These are phyloP conservation scores for Acanthosepion pharaonis DNA, from an alignment of 2,888 invertebrate species.

Conservation along the genomic window DNA sequence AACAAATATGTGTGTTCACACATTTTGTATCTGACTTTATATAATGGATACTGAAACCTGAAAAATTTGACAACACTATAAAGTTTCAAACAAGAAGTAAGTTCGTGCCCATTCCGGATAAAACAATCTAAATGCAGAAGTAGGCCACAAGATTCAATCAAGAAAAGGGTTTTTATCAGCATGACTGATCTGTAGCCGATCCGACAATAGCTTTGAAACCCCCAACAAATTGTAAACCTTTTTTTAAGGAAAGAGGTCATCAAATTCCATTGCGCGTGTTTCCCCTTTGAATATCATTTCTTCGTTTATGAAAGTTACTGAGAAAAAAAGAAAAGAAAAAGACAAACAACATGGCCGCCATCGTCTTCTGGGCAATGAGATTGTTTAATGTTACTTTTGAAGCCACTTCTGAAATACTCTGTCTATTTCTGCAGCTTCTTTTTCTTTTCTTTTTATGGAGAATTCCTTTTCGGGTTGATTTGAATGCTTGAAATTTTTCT, in stretches of 20 bases:
- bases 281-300: not conserved
- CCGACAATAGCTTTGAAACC: not conserved
- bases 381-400: too few relatives aligned
- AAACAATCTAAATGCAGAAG: not conserved
- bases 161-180: not conserved
- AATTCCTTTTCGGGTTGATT: too few relatives aligned
- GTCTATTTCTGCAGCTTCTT: too few relatives aligned
- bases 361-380: too few relatives aligned
- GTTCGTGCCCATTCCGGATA: not conserved
- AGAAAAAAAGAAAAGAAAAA: too few relatives aligned
- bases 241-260: not conserved
- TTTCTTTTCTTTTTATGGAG: too few relatives aligned
- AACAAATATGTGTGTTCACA: slow-evolving; percentile 20
- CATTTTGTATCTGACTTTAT: not conserved
- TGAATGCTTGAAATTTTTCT: too few relatives aligned
- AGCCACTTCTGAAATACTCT: too few relatives aligned
- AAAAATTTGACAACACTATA: not conserved
- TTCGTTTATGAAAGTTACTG: too few relatives aligned
- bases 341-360: too few relatives aligned
- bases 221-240: not conserved
- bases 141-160: not conserved
- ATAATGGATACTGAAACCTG: not conserved
- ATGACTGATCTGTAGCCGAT: not conserved
- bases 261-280: not conserved
- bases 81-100: not conserved